Percentiles rank a stretch among this genome's conserved stretches.
phyloP scores from a whole-genome alignment of 2,113 vertebrate genomes.

The Nerophis lumbriciformis region DNA sequence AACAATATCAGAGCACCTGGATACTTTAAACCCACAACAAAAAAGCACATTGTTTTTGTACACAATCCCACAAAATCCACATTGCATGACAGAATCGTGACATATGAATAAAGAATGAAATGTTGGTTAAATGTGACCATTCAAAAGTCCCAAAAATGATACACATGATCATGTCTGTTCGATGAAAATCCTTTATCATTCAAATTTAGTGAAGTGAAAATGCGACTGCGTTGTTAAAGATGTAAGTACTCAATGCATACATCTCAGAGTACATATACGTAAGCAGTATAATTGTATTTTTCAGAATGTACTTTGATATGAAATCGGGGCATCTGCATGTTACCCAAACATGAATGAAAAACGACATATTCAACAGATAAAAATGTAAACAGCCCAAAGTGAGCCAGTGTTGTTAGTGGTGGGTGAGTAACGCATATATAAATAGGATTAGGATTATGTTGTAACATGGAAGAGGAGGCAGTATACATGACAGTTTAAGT shows the following conservation, averaged over 20 bases:
- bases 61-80: constrained; percentile 2
- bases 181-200: neutral
- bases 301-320: neutral
- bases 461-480: constrained; percentile 16
- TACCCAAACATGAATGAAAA: neutral
- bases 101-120: neutral
- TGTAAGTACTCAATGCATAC: too few species aligned
- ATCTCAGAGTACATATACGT: too few species aligned
- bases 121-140: neutral
- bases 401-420: constrained; percentile 9
- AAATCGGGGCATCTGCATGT: neutral
- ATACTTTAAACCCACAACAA: neutral
- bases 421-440: constrained; percentile 7
- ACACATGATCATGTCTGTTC: neutral
- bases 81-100: neutral
- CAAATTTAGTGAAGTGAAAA: too few species aligned
- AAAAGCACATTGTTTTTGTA: neutral
- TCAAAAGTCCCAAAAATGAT: neutral
- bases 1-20: too few species aligned
- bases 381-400: constrained; percentile 4
- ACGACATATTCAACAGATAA: neutral
- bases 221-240: too few species aligned
- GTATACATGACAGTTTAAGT: constrained; percentile 9
- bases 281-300: too few species aligned
- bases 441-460: constrained; percentile 32